Evolutionary conservation across 2,888 invertebrate species (phyloP).

Genomic region (Trachelus tabidus): DNA sequence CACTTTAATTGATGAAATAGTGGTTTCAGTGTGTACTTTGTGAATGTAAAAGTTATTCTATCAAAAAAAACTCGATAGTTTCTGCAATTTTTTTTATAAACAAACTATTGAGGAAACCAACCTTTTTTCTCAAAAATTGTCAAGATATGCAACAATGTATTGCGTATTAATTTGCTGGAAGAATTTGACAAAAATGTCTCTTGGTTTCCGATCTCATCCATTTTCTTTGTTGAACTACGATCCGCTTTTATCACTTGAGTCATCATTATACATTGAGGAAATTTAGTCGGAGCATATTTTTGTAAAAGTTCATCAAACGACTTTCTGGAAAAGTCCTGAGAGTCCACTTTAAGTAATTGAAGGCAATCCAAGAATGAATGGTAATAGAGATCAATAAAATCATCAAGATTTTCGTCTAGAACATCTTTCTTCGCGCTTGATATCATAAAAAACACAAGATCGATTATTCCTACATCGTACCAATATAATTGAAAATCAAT

Average conservation of each 20-base stretch:
- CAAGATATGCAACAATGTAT: slow-evolving; percentile 52
- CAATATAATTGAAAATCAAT: slow-evolving; percentile 59
- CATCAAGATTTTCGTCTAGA: slow-evolving; percentile 49
- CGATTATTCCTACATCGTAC: slow-evolving; percentile 54
- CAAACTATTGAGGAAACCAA: slow-evolving; percentile 42
- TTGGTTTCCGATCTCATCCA: slow-evolving; percentile 43
- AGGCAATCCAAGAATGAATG: slow-evolving; percentile 49
- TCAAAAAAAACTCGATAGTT: too few species aligned
- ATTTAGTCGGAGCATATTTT: slow-evolving; percentile 48
- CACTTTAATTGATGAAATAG: too few species aligned
- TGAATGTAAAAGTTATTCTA: too few species aligned
- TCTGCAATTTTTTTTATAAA: too few species aligned
- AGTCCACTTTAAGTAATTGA: slow-evolving; percentile 41
- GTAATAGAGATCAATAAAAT: slow-evolving; percentile 55
- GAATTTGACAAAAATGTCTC: slow-evolving; percentile 45
- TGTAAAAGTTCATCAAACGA: slow-evolving; percentile 45
- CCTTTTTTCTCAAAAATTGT: slow-evolving; percentile 46
- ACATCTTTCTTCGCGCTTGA: slow-evolving; percentile 53
- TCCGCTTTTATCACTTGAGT: slow-evolving; percentile 59
- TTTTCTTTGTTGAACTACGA: slow-evolving; percentile 35
- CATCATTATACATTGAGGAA: slow-evolving; percentile 61
- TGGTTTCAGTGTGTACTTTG: too few species aligned
- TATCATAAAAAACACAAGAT: slow-evolving; percentile 60
- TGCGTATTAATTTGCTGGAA: slow-evolving; percentile 44
- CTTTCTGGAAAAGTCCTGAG: slow-evolving; percentile 32